These are phyloP conservation scores for Ceratoteleas bidentatus DNA, from an alignment of 1,140 invertebrate genomes.

Conservation along the genomic window DNA sequence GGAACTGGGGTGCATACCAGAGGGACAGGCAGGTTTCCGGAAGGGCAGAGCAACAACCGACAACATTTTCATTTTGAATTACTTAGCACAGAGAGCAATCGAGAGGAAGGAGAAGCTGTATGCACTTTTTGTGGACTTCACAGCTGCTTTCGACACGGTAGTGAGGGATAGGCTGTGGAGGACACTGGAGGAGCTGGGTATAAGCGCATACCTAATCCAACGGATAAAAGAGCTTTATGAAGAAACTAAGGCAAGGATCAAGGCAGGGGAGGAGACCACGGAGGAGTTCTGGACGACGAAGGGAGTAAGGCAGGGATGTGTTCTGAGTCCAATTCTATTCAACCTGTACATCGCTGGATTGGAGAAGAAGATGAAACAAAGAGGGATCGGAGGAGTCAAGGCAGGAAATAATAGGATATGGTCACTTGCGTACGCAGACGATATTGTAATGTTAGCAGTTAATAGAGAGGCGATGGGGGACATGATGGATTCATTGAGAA, in stretches of 20 bases:
- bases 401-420: background rate
- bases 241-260: background rate
- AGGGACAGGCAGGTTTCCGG: background rate
- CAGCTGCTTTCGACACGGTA: background rate
- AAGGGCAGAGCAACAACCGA: background rate
- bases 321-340: background rate
- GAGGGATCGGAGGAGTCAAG: background rate
- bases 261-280: background rate
- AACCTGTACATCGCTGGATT: background rate
- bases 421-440: background rate
- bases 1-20: background rate
- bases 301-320: conserved; percentile 3
- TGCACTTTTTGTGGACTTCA: background rate
- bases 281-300: background rate
- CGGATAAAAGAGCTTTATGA: background rate
- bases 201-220: background rate
- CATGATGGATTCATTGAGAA: conserved; percentile 3
- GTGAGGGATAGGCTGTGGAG: background rate
- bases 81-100: background rate
- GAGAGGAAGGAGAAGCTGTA: background rate
- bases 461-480: background rate
- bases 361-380: background rate
- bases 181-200: background rate
- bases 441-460: background rate
- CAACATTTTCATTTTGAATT: background rate